Conservation (phyloP, 2,888 invertebrate genomes). For the Chloroclysta siterata region DNA sequence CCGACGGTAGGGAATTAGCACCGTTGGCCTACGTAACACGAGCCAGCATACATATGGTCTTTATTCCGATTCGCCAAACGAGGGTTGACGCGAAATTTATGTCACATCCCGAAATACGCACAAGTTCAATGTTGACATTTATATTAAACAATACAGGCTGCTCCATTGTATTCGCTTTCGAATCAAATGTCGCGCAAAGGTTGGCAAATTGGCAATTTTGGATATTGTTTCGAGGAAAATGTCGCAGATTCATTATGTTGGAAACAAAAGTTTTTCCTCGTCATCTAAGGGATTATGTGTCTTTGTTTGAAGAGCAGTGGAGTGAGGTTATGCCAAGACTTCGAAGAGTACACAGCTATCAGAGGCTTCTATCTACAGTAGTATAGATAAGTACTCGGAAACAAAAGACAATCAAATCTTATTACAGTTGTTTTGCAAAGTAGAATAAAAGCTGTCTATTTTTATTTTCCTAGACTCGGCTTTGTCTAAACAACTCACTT, state of each 20-base stretch:
- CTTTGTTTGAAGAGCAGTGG: constrained; percentile 35
- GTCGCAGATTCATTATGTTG: constrained; percentile 50
- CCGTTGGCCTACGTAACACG: constrained; percentile 72
- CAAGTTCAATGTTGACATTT: constrained; percentile 81
- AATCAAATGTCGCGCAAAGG: constrained; percentile 62
- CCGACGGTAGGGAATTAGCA: constrained; percentile 64
- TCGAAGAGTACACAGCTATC: constrained; percentile 1
- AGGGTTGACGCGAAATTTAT: constrained; percentile 80
- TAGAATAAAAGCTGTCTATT: not conserved
- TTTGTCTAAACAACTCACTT: not conserved
- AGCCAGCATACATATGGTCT: constrained; percentile 78
- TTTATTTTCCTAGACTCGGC: no score
- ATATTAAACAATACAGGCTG: constrained; percentile 74
- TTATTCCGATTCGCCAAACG: constrained; percentile 74
- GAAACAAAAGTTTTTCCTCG: constrained; percentile 43
- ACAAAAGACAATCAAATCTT: constrained; percentile 2
- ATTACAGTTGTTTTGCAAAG: not conserved
- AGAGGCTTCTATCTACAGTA: not conserved
- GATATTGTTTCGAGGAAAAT: constrained; percentile 51
- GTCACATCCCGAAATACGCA: constrained; percentile 71
- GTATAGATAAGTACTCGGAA: not conserved
- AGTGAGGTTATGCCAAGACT: constrained; percentile 6
- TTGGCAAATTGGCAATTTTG: constrained; percentile 51
- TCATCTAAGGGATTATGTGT: constrained; percentile 41
- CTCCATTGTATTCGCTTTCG: constrained; percentile 61